These are phyloP conservation scores for Hirtodrosophila alboralis DNA, from an alignment of 2,888 invertebrate species.

Conservation along the genomic window DNA sequence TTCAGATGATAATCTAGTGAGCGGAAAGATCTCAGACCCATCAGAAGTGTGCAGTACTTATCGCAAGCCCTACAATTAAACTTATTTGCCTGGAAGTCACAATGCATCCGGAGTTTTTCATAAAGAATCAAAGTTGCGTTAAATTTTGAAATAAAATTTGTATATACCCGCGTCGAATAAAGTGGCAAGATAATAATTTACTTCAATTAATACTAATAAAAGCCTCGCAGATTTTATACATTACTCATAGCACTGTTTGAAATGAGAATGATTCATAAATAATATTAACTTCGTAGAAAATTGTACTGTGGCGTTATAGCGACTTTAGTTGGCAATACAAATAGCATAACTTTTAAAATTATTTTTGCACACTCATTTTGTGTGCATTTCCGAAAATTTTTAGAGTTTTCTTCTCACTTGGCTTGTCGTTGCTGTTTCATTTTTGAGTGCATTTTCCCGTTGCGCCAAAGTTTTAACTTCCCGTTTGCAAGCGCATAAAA, in stretches of 20 bases:
- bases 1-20: too few species aligned
- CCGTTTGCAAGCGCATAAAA: conserved; percentile 72
- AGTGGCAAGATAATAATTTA: too few species aligned
- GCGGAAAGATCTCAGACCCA: too few species aligned
- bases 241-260: conserved; percentile 47
- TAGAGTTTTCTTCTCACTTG: conserved; percentile 47
- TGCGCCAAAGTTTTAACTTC: conserved; percentile 71
- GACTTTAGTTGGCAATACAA: conserved; percentile 50
- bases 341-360: conserved; percentile 68
- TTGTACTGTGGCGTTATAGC: conserved; percentile 34
- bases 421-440: conserved; percentile 35
- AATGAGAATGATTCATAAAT: conserved; percentile 64
- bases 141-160: too few species aligned
- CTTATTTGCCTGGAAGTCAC: too few species aligned
- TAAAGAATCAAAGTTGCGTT: too few species aligned
- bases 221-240: conserved; percentile 46
- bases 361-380: conserved; percentile 73
- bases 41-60: too few species aligned
- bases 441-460: conserved; percentile 73
- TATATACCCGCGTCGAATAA: too few species aligned
- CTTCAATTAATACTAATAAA: conserved; percentile 20
- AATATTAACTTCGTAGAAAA: conserved; percentile 61
- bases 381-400: conserved; percentile 56
- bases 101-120: too few species aligned
- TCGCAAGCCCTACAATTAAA: too few species aligned